Evolutionary conservation across 1,140 invertebrate species (phyloP), one percentile per base, ranked within the genome.

Genomic region (Pectinophora gossypiella): DNA sequence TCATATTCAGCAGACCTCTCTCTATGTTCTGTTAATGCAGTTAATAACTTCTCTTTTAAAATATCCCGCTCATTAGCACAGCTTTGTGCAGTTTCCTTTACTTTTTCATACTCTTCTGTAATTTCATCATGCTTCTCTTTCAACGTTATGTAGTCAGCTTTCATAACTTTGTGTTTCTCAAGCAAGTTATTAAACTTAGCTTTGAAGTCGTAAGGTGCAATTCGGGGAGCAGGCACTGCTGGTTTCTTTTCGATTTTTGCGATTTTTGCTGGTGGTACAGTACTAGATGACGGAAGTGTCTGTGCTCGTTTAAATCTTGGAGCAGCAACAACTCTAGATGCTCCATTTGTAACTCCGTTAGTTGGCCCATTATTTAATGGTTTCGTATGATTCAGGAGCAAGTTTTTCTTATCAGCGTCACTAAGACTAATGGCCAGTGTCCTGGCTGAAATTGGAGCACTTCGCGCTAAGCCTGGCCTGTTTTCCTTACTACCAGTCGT

Each of bases 171-270:
- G 59, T 90, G 88, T 60, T 91, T 91, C 59, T 91, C 89, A 27
- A 90, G 74, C 20, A 91, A 73, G 56, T 90, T 89, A 72, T 89
- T 87, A 63, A 89, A 91, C 27, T 89, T 85, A 9, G 89, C 89
- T 65, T 91, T 91, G 59, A 85, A 91, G 62, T 91, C 90, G 64
- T 91, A 90, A 0, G 90, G 83, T 3, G 90, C 80, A 53, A 91
- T 90, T 53, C 88, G 89, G 10, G 70, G 75, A n/a, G 81, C 72
- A 19, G 70, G 63, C 44, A 59, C 66, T 22, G 50, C 19, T 32
- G 59, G 46, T 57, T 83, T 87, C 48, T 64, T 81, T 53, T 86
- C 83, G 7, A 84, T 57, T 55, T 81, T 84, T 1, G 51, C 46
- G 18, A 66, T 22, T 64, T 84, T 86, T 40, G 68, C 43, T 32